These are phyloP conservation scores for Onychostruthus taczanowskii DNA, from an alignment of 2,113 vertebrate genomes.

Conservation along the genomic window DNA sequence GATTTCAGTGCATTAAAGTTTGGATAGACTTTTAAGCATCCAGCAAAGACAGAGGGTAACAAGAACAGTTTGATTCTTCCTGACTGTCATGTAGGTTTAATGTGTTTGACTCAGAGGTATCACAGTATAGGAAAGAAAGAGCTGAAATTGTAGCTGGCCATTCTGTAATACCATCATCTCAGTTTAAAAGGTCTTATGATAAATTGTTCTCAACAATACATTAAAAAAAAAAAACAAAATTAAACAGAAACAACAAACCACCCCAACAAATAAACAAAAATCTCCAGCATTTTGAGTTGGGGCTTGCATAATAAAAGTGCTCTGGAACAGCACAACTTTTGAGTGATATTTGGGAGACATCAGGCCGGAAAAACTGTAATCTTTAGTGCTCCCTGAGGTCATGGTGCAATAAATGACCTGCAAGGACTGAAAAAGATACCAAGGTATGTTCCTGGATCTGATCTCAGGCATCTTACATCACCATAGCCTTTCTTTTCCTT, in stretches of 20 bases:
- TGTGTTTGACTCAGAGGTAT: not conserved
- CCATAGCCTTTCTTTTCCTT: not conserved
- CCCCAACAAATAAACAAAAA: not conserved
- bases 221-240: not conserved
- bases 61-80: not conserved
- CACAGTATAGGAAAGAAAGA: not conserved
- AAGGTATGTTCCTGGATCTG: not conserved
- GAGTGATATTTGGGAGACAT: not conserved
- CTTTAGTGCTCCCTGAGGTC: not conserved
- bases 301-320: not conserved
- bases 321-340: not conserved
- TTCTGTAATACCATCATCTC: not conserved
- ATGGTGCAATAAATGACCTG: not conserved
- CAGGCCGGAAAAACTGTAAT: not conserved
- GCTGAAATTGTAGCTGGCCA: not conserved
- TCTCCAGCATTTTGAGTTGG: not conserved
- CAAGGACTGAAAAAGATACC: not conserved
- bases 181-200: not conserved
- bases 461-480: not conserved
- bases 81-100: not conserved
- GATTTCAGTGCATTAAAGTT: not conserved
- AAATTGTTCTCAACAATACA: not conserved
- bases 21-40: not conserved
- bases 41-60: not conserved
- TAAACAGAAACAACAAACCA: not conserved